These are phyloP conservation scores for Dicrurus megarhynchus DNA, from an alignment of 2,113 vertebrate genomes.

Conservation along the genomic window DNA sequence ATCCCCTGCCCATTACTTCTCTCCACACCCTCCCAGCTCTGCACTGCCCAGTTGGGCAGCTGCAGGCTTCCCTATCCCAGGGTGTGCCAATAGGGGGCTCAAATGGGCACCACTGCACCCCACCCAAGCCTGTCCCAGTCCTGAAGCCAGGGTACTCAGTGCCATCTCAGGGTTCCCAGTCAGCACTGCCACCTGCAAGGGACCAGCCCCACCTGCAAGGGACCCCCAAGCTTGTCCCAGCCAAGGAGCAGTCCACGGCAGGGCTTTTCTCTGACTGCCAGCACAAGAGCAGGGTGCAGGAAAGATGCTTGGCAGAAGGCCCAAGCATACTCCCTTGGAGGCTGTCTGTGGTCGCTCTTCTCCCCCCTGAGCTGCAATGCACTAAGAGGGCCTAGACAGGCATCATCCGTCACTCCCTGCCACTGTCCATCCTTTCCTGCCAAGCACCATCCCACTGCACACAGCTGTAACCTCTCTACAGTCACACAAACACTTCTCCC, in stretches of 20 bases:
- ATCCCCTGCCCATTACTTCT: neutral
- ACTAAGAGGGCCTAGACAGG: neutral
- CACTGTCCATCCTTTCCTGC: neutral
- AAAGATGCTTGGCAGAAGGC: neutral
- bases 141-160: rapidly evolving
- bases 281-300: neutral
- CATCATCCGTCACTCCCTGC: neutral
- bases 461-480: neutral
- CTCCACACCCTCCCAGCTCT: neutral
- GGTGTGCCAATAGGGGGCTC: neutral
- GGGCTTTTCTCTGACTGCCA: neutral
- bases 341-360: rapidly evolving
- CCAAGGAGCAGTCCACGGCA: neutral
- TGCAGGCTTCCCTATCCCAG: neutral
- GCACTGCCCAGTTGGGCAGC: rapidly evolving
- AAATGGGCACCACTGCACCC: neutral
- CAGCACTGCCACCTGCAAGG: neutral
- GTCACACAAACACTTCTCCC: neutral
- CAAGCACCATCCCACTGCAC: neutral
- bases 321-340: neutral
- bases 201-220: neutral
- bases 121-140: neutral
- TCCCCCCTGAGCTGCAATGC: neutral
- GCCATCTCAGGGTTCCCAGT: rapidly evolving
- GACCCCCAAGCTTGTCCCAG: neutral